Evolutionary conservation across 2,113 vertebrate species (phyloP), one percentile per base, ranked within the genome.

Genomic region (Neogale vison): DNA sequence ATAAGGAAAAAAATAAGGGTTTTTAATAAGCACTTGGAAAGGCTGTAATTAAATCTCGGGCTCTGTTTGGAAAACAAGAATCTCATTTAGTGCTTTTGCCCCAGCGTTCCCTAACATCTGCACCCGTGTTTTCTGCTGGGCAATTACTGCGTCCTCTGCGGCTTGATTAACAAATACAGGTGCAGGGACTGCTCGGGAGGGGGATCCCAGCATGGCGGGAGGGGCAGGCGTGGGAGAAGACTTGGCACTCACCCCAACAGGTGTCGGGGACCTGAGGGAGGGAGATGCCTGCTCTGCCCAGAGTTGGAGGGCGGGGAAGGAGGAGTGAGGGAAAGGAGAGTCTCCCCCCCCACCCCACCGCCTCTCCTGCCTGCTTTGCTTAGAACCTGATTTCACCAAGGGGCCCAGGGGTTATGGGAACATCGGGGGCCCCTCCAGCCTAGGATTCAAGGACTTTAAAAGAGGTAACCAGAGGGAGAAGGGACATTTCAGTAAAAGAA

Each of bases 51-150:
- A 99, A 99, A 99, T 99, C 98, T 98, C 52, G 71, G 98, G 98
- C 97, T 99, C 98, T 99, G 98, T 99, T 99, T 99, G 98, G 98
- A 98, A 99, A 99, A 99, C 98, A 99, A 98, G 97, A 98, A 99
- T 99, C 98, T 99, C 98, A 99, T 99, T 99, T 99, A 87, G 97
- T 96, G 96, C 39, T 6, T 94, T 97, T 52, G n/a, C 95, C 98
- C 96, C 63, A 0, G 93, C 84, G 97, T 96, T 97, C 97, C 97
- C 92, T 97, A 97, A 89, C 98, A 98, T 98, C 98, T 98, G 98
- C 98, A 98, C 98, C 98, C 97, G 21, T 97, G 98, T 97, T 98
- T 98, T 96, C 98, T 98, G 96, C 10, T 92, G 98, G 98, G 98
- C 98, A 98, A 99, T 99, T 98, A 98, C 47, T 0, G 50, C 85